These are phyloP conservation scores for Mola mola DNA, from an alignment of 2,113 vertebrate species.

Conservation along the genomic window DNA sequence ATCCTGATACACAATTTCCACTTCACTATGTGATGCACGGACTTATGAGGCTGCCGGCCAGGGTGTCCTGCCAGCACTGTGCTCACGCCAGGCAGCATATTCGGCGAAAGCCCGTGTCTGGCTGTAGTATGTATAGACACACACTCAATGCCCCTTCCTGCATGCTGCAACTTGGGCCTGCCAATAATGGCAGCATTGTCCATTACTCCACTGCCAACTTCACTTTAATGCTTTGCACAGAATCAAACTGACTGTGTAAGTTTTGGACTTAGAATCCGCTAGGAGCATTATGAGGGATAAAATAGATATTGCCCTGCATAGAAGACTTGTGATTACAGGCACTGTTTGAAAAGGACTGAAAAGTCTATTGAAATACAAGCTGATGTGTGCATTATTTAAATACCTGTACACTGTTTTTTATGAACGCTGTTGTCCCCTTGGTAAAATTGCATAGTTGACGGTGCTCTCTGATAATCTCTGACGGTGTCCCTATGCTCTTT, in stretches of 20 bases:
- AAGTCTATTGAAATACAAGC: neutral
- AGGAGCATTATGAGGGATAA: constrained; percentile 34
- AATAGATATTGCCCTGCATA: constrained; percentile 35
- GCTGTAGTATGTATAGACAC: constrained; percentile 50
- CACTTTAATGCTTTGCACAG: too few species aligned
- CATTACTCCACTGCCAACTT: constrained; percentile 28
- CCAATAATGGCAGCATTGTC: constrained; percentile 60
- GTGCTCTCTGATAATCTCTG: constrained; percentile 91
- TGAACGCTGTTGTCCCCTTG: constrained; percentile 89
- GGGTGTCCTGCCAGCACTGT: constrained; percentile 48
- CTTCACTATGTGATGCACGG: constrained; percentile 33
- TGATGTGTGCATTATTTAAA: constrained; percentile 20
- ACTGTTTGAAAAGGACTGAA: constrained; percentile 13
- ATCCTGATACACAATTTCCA: constrained; percentile 65
- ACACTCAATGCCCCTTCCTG: constrained; percentile 41
- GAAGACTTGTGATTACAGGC: constrained; percentile 31
- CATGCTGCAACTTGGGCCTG: constrained; percentile 23
- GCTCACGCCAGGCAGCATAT: constrained; percentile 27
- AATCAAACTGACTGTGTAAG: too few species aligned
- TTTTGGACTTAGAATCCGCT: constrained; percentile 40
- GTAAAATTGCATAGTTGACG: constrained; percentile 97
- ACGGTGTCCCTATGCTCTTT: constrained; percentile 85
- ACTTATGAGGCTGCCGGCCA: constrained; percentile 47
- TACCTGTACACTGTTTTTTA: constrained; percentile 94
- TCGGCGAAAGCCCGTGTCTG: constrained; percentile 40